phyloP scores from a whole-genome alignment of 2,888 invertebrate genomes.

The Melanostoma scalare region DNA sequence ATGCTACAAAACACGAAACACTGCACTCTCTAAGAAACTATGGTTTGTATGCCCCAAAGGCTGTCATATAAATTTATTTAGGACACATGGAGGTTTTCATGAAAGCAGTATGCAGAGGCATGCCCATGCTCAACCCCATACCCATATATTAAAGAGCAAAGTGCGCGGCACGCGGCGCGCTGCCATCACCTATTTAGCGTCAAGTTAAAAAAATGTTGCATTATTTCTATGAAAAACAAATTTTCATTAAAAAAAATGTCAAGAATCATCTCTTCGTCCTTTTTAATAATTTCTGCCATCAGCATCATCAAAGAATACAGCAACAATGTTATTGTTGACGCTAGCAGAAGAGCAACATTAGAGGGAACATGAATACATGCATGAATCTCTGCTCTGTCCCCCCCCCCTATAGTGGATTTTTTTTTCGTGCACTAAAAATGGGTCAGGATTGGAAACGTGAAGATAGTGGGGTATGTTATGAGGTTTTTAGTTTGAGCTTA shows the following conservation, averaged over 20 bases:
- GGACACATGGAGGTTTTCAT: conserved; percentile 10
- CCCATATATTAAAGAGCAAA: background rate
- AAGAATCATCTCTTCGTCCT: conserved; percentile 34
- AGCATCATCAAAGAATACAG: conserved; percentile 32
- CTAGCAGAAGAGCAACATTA: conserved; percentile 10
- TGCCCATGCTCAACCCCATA: conserved; percentile 1
- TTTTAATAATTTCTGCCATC: conserved; percentile 45
- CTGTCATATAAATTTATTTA: conserved; percentile 37
- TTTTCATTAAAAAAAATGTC: conserved; percentile 33
- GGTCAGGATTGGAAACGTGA: conserved; percentile 16
- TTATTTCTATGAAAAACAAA: conserved; percentile 16
- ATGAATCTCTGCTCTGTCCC: conserved; percentile 7
- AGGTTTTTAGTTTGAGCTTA: background rate
- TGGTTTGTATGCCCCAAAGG: conserved; percentile 9
- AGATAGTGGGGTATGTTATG: background rate
- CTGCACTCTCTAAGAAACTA: background rate
- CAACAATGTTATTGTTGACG: conserved; percentile 13
- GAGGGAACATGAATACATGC: conserved; percentile 14
- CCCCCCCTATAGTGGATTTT: conserved; percentile 10
- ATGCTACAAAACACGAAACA: background rate
- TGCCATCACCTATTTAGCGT: conserved; percentile 18
- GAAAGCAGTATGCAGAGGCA: background rate
- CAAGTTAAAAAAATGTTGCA: conserved; percentile 9
- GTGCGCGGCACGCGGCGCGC: background rate
- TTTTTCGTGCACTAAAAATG: conserved; percentile 11